Base-by-base conservation (phyloP, 2,797 vertebrate genomes). In the Margarornis squamiger region DNA sequence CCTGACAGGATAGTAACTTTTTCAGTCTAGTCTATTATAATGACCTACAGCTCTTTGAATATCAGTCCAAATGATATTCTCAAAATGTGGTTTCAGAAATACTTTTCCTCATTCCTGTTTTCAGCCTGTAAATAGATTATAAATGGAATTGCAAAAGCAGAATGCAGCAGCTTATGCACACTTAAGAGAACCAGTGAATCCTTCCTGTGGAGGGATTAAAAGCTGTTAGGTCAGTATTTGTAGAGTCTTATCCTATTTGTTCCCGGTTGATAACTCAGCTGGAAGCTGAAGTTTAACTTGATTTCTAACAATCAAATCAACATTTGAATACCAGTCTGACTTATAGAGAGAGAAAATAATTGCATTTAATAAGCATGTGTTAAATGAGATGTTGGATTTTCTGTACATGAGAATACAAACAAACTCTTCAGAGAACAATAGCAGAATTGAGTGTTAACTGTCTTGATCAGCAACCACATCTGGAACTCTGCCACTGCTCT, bases 51-150 rank as follows among this genome's bases (percentile, higher is more conserved):
- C 12, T 74, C 59, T 87, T 30, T 79, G 32, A 63, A 61, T 21
- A 46, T 70, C 85, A 86, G 38, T 58, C 74, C 75, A 48, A 90
- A 82, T 62, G 2, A 54, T 83, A 46, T 61, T 54, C 57, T 91
- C 63, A 76, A 95, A 76, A 88, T 36, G 72, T 21, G 62, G 13
- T 38, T 88, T 70, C 81, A 94, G 67, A 95, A 80, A 78, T 26
- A 22, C 3, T 72, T 12, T 62, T 45, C 58, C n/a, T 78, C 11
- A 7, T 73, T 54, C 15, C 6, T 61, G 32, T 78, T 46, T 43
- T 19, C 22, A 59, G 65, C 32, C 74, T 82, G 41, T n/a, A 89
- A 84, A 66, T 24, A 65, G 39, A 45, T 78, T 65, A 24, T 45
- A 81, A 77, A 49, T 73, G 81, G 63, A 85, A 62, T 27, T 70